These are phyloP conservation scores for Rambutsinella grinnellia DNA, from an alignment of 2,888 invertebrate species.

Conservation along the genomic window DNA sequence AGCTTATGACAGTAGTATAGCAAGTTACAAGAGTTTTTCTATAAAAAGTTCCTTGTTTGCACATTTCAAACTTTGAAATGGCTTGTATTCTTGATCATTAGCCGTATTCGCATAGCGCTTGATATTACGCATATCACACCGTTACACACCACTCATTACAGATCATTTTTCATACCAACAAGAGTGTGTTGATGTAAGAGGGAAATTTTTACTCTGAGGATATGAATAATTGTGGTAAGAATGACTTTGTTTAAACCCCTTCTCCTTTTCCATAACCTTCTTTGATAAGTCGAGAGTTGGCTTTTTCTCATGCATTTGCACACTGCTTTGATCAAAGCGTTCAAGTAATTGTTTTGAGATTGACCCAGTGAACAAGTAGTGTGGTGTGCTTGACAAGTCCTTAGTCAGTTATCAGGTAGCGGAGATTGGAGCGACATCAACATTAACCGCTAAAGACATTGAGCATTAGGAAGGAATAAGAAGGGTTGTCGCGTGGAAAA, in stretches of 20 bases:
- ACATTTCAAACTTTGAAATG: no score
- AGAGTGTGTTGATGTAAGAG: not conserved
- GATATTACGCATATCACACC: no score
- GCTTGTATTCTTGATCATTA: no score
- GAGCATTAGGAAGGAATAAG: not conserved
- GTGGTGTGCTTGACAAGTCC: not conserved
- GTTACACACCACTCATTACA: no score
- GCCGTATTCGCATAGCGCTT: no score
- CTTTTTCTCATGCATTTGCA: no score
- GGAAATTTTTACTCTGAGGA: constrained; percentile 1
- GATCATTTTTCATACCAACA: not conserved
- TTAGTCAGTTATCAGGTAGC: constrained; percentile 1
- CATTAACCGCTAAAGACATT: not conserved
- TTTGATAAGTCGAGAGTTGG: constrained; percentile 6
- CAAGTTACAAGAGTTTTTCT: no score
- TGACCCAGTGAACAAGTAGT: constrained; percentile 29
- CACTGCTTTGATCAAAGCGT: no score
- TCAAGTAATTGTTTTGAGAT: constrained; percentile 52
- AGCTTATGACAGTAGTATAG: no score
- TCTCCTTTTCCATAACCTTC: constrained; percentile 6
- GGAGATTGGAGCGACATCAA: constrained; percentile 1
- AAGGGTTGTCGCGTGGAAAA: constrained; percentile 4
- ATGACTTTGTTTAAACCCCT: not conserved
- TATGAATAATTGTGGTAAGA: constrained; percentile 1
- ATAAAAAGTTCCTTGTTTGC: no score